Base-by-base conservation (phyloP, 1,140 invertebrate species). In the Bombus difficillimus region DNA sequence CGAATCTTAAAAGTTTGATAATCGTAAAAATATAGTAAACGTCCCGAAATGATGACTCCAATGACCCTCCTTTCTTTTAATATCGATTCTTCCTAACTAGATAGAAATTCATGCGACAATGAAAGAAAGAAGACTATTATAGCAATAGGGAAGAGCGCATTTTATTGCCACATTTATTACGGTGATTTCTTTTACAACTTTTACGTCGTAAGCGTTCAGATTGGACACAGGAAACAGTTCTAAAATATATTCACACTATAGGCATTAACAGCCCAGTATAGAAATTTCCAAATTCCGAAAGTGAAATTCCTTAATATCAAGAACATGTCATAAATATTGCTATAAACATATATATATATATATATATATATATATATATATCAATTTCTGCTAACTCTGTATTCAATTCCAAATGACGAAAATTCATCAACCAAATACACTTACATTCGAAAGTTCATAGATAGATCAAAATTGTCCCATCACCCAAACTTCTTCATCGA, bases 391-490 rank as follows among this genome's bases (percentile, higher is more conserved):
- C 1, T 2, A 53, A 53, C 47, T 53, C 47, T 1, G 6, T 53
- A 53, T 53, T 8, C 5, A 53, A 53, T 53, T 22, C 18, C 47
- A 53, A 6, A 53, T 53, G 5, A 53, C 18, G 47, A 53, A 6
- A 22, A 53, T 53, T 5, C 18, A 6, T 53, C 15, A 53, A 22
- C 0, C 6, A 53, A 22, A 53, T 53, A 53, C 18, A 86, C 88
- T 89, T 89, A 89, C 88, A 89, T 89, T 89, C 88, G 88, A 74
- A 86, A 76, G 86, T 75, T 89, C 85, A 89, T 89, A 59, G 78
- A 89, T 89, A 62, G 59, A 81, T 86, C 59, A 81, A 82, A 89
- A 74, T 25, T 86, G n/a, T 77, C n/a, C 68, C 78, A 37, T 47
- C 66, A 73, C 47, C 41, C 66, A 68, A 62, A 25, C 47, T 8